A percentile compares a stretch with the other conserved stretches of the same genome.
Evolutionary conservation across 2,797 vertebrate genomes (phyloP).

Genomic region (Poeciliopsis presidionis): DNA sequence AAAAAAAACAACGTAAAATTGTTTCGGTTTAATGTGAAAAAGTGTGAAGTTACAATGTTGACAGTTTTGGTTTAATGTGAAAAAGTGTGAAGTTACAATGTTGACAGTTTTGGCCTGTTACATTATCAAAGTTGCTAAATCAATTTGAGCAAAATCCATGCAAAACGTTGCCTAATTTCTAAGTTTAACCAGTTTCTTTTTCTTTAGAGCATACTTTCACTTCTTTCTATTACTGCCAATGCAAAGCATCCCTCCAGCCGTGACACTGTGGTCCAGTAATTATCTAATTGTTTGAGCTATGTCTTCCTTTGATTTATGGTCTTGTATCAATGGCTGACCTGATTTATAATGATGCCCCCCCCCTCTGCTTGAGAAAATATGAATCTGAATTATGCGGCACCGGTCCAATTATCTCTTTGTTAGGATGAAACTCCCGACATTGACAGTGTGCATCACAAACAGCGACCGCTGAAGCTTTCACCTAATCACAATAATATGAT

Average conservation of each 20-base stretch:
- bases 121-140: neutral
- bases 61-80: neutral
- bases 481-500: conserved; percentile 85
- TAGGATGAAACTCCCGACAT: conserved; percentile 67
- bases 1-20: neutral
- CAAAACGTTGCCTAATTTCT: neutral
- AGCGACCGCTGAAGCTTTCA: conserved; percentile 79
- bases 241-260: conserved; percentile 80
- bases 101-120: neutral
- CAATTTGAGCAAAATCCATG: neutral
- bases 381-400: conserved; percentile 84
- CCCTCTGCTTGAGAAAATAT: conserved; percentile 82
- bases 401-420: conserved; percentile 85
- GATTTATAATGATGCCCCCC: conserved; percentile 91
- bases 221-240: conserved; percentile 58
- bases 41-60: too few species aligned
- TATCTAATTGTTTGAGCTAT: conserved; percentile 95
- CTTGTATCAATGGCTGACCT: conserved; percentile 92
- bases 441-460: conserved; percentile 80
- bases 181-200: neutral
- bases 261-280: conserved; percentile 91
- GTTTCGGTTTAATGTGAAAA: too few species aligned
- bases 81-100: neutral
- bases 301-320: conserved; percentile 94
- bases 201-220: conserved; percentile 9